Base-by-base conservation (phyloP, 2,797 vertebrate species). In the Rhinatrema bivittatum region DNA sequence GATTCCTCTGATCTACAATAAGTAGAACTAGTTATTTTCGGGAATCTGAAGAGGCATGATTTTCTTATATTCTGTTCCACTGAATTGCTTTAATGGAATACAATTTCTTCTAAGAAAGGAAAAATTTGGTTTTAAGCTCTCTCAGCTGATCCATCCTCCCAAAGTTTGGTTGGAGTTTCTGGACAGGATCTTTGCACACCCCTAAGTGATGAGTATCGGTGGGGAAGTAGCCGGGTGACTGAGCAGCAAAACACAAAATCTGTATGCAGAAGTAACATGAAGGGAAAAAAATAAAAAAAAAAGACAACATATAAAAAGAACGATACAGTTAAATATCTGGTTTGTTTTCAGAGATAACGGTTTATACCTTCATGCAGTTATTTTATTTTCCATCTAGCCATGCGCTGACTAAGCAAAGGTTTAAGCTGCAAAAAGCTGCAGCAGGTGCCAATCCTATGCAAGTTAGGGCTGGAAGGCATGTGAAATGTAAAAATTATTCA, bases 51-150 rank as follows among this genome's bases (percentile, higher is more conserved):
- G n/a, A n/a, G n/a, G n/a, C n/a, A n/a, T n/a, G n/a, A n/a, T n/a
- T n/a, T n/a, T n/a, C n/a, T n/a, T n/a, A n/a, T n/a, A n/a, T n/a
- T n/a, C n/a, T n/a, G n/a, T n/a, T n/a, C n/a, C n/a, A n/a, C n/a
- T n/a, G n/a, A n/a, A n/a, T n/a, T n/a, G n/a, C n/a, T n/a, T n/a
- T n/a, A n/a, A n/a, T n/a, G n/a, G n/a, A n/a, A n/a, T n/a, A n/a
- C n/a, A 10, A 16, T 16, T 16, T 25, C 4, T 9, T 37, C 60
- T 84, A 87, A 2, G 83, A 87, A 37, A 86, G 76, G 50, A 87
- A 87, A 49, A 86, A 87, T 20, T 70, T 82, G 60, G 84, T 76
- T 68, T 79, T 74, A 3, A 87, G 75, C 52, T 85, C 78, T 45
- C 61, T 64, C 24, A 86, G 54, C 2, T 80, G 82, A 42, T 69